Evolutionary conservation across 1,140 invertebrate genomes (phyloP), one percentile per base, ranked within the genome.

Genomic region (Trichogramma pretiosum): DNA sequence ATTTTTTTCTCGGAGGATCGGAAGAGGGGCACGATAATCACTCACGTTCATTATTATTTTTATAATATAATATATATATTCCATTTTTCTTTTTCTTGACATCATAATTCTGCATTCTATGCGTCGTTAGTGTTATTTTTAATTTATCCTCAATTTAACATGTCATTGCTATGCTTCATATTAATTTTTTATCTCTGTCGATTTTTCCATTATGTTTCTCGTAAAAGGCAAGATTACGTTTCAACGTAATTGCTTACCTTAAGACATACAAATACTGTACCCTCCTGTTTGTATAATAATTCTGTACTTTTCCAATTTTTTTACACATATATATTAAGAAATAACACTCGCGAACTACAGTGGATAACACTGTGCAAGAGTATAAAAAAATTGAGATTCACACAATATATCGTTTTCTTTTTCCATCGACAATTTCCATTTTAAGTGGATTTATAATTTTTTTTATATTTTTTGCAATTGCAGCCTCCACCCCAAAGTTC

Each of bases 21-120:
- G 48, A 45, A 34, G 36, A 28, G 42, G 40, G 43, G 21, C 26
- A 45, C 36, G 48, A 45, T 40, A 49, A 49, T 49, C 41, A 49
- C 40, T 49, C 35, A 39, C 48, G 33, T 22, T 44, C 24, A 28
- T 28, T 28, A 28, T 23, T 5, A 44, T 44, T 35, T 44, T 35
- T 43, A 41, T 17, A 18, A 38, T 38, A 33, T 32, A 26, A 43
- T 33, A 33, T 43, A 33, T 43, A 32, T 23, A 32, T 14, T 28
- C 11, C 24, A 5, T 37, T 13, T 23, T n/a, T 38, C 19, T 37
- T 18, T 38, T 10, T 22, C 4, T 13, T 11, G 5, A 22, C 36
- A 22, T 13, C 19, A 38, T 38, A 17, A n/a, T n/a, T n/a, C n/a
- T n/a, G n/a, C n/a, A n/a, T n/a, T 36, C 3, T 36, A 4, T 36